Percentiles rank a stretch among this genome's conserved stretches.
Conservation (phyloP, 1,140 invertebrate species). For the Telenomus remus region DNA sequence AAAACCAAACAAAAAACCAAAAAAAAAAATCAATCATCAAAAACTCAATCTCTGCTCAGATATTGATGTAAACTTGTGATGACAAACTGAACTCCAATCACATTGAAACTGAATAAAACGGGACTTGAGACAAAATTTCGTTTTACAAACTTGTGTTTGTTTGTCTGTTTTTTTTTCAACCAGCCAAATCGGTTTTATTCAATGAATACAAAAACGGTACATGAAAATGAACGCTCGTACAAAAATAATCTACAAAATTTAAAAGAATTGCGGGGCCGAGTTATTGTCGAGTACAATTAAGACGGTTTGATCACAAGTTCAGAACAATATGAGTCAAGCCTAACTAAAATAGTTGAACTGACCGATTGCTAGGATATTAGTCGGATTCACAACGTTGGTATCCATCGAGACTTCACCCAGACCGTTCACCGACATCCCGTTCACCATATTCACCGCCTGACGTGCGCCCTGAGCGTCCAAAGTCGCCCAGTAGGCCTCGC, state of each 20-base stretch:
- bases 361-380: constrained; percentile 77
- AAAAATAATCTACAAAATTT: too few species aligned
- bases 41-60: not conserved
- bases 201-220: too few species aligned
- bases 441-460: constrained; percentile 86
- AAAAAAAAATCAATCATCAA: not conserved
- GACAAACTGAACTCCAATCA: too few species aligned
- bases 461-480: constrained; percentile 85
- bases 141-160: too few species aligned
- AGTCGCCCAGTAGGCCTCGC: constrained; percentile 92
- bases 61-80: too few species aligned
- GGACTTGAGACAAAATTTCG: too few species aligned
- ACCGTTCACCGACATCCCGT: constrained; percentile 86
- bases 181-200: too few species aligned
- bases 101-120: too few species aligned
- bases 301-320: not conserved
- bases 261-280: too few species aligned
- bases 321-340: constrained; percentile 18
- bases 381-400: constrained; percentile 76
- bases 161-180: too few species aligned
- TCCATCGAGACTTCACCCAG: constrained; percentile 85
- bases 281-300: too few species aligned
- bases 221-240: too few species aligned
- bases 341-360: constrained; percentile 64
- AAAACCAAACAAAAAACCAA: not conserved